Evolutionary conservation across 2,797 vertebrate genomes (phyloP), one percentile per base, ranked within the genome.

Genomic region (Sebastes melanostomus): DNA sequence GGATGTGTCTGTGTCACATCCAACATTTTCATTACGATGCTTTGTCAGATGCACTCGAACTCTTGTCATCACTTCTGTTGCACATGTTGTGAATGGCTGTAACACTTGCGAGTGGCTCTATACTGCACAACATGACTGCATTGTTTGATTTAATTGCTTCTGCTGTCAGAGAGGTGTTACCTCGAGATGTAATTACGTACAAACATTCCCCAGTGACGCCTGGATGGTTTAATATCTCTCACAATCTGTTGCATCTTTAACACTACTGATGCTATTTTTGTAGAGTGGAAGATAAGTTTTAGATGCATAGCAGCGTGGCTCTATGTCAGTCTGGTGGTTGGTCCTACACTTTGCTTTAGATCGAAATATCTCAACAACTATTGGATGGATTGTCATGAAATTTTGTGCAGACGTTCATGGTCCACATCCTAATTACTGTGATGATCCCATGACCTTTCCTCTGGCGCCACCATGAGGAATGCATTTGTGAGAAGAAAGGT

Each of bases 131-230:
- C 66, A 25, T 55, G 66, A 55, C 67, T 22, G 42, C 38, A 10
- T 52, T 62, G 72, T 55, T 63, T 63, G 29, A 58, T 63, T 69
- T 86, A 89, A 87, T 89, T 83, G 85, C 65, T 16, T 1, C 54
- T 27, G 71, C 52, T 81, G 62, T 78, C 80, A 62, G 58, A 63
- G 79, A 66, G 67, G 58, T 72, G 80, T 81, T 82, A 72, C 66
- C 16, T 8, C 27, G 74, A 79, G 75, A 83, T 83, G 65, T 80
- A 68, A 79, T 83, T 77, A 85, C 56, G 30, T 66, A 65, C 79
- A 84, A 77, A 84, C 78, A 67, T 73, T 6, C 66, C 52, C 62
- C 5, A n/a, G 66, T 52, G 56, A 61, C 8, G 70, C 66, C 36
- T 46, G 34, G 27, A 25, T 34, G 58, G 29, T 81, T 85, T 73